Evolutionary conservation across 2,113 vertebrate genomes (phyloP), one percentile per base, ranked within the genome.

Genomic region (Takifugu flavidus): DNA sequence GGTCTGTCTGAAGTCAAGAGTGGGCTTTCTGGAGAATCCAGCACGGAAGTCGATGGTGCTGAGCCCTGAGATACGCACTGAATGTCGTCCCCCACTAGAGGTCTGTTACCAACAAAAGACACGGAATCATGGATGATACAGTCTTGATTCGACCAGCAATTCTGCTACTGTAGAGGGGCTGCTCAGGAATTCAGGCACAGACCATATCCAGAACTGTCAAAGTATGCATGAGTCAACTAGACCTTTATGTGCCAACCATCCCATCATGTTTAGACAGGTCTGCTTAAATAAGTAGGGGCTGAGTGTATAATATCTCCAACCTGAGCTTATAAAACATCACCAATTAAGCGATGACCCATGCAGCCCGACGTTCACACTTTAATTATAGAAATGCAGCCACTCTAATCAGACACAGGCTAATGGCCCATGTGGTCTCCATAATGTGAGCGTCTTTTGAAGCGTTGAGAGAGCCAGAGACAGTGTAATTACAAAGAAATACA

Each of bases 41-140:
- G 93, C 93, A 53, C 95, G 85, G 78, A 99, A 99, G 77, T 99
- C 96, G n/a, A 99, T 94, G 26, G 90, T 95, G 86, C 97, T 99
- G 76, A 99, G 94, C 5, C 96, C 97, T 0, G 97, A 94, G 71
- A 99, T 94, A 7, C 97, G 94, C 29, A 99, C 88, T 0, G 97
- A 99, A 75, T 99, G 96, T 39, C 97, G 91, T 70, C 95, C 97
- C 54, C 88, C 91, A 82, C 97, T 99, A 0, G 93, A 93, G 0
- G 89, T 94, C 97, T 99, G 84, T n/a, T 47, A 42, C 10, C 50
- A 62, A 75, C 26, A 61, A 77, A 87, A 77, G 47, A 58, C 5
- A 10, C 5, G 46, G 15, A 53, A 43, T 25, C 47, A 15, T 7
- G 34, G 29, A 34, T 26, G 31, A 6, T 1, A 45, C 12, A 4